Evolutionary conservation across 2,797 vertebrate genomes (phyloP).

Genomic region (Craterocephalus amniculus): DNA sequence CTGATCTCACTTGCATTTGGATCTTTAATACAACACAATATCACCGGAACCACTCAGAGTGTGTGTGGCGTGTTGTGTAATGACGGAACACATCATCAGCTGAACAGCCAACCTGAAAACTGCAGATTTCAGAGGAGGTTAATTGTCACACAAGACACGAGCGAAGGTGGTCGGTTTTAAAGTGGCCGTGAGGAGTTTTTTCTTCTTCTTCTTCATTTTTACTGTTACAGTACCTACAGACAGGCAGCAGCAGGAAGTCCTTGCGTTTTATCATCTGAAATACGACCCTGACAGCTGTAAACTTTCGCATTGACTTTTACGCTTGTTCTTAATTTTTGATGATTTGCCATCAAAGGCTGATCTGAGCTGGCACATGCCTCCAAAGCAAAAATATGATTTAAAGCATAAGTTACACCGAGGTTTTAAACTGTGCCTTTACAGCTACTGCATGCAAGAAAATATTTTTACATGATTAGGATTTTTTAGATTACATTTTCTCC

Average conservation of each 20-base stretch:
- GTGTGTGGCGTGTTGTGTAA: conserved; percentile 31
- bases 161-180: conserved; percentile 32
- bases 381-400: conserved; percentile 6
- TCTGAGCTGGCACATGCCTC: conserved; percentile 43
- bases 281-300: conserved; percentile 72
- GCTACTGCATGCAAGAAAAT: neutral
- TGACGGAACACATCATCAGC: conserved; percentile 58
- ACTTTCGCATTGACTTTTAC: conserved; percentile 74
- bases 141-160: conserved; percentile 55
- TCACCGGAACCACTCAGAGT: conserved; percentile 39
- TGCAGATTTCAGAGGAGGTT: conserved; percentile 28
- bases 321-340: conserved; percentile 70
- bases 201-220: conserved; percentile 4
- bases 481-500: too few relatives aligned
- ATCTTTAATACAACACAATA: conserved; percentile 59
- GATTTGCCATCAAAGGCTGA: conserved; percentile 66
- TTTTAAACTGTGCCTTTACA: neutral
- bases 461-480: too few relatives aligned
- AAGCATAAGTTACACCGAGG: neutral
- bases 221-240: conserved; percentile 28
- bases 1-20: conserved; percentile 68
- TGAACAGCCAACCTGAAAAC: conserved; percentile 53
- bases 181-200: conserved; percentile 14
- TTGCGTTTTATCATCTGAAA: conserved; percentile 77
- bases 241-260: conserved; percentile 51